These are phyloP conservation scores for Protodeltote pygarga DNA, from an alignment of 2,888 invertebrate species.

Conservation along the genomic window DNA sequence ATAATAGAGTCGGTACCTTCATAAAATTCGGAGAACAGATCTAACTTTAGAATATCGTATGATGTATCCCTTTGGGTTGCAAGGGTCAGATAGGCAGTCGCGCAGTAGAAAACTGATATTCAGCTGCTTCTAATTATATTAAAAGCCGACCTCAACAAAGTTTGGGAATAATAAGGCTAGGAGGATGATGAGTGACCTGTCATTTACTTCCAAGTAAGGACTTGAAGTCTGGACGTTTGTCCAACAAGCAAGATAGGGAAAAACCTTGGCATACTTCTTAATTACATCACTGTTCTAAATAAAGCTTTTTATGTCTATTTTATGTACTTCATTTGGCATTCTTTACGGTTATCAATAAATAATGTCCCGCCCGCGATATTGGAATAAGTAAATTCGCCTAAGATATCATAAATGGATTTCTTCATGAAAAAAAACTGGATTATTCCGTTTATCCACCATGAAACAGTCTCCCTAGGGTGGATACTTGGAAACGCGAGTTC, in stretches of 20 bases:
- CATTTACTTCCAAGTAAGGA: constrained; percentile 14
- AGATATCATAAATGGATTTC: constrained; percentile 7
- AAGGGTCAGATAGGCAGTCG: too few species aligned
- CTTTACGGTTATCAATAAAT: constrained; percentile 21
- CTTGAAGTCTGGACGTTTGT: constrained; percentile 19
- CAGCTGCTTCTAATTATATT: too few species aligned
- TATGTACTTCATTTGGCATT: constrained; percentile 14
- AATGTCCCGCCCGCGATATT: constrained; percentile 14
- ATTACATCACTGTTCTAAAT: constrained; percentile 21
- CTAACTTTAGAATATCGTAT: too few species aligned
- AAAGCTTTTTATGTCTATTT: constrained; percentile 23
- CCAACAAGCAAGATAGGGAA: constrained; percentile 24
- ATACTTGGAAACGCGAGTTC: too few species aligned
- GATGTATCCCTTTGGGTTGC: too few species aligned
- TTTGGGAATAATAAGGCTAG: constrained; percentile 14
- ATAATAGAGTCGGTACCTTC: too few species aligned
- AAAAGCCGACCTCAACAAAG: constrained; percentile 14
- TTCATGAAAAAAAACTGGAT: constrained; percentile 1
- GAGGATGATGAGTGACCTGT: neutral
- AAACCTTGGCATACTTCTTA: constrained; percentile 36
- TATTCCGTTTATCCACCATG: neutral
- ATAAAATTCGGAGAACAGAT: too few species aligned
- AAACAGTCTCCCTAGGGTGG: too few species aligned
- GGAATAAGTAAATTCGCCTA: constrained; percentile 10
- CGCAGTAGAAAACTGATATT: too few species aligned